Evolutionary conservation across 2,797 vertebrate genomes (phyloP), one percentile per base, ranked within the genome.

Genomic region (Esox masquinongy): DNA sequence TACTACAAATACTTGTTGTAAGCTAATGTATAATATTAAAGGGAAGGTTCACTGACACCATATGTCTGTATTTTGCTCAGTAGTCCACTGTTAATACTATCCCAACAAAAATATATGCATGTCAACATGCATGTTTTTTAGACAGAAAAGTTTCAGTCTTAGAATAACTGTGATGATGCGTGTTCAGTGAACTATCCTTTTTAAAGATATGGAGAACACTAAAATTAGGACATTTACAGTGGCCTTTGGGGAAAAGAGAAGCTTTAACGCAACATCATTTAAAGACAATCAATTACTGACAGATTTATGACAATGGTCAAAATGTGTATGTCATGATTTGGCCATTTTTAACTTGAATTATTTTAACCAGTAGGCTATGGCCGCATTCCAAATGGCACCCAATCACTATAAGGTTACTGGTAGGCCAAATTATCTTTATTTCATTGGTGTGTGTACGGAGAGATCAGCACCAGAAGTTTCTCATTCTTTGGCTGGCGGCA

Each of bases 171-270:
- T 22, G 53, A 59, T 22, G 19, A 59, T 61, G 56, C 11, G 11
- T 61, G 9, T 24, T 61, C 56, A 59, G 56, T 59, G 56, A 59
- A 61, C 56, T 61, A 61, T 24, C 22, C 56, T 9, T 61, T 61
- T 61, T 61, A 24, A 61, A 24, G 56, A 4, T 61, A 24, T 61
- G 56, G 22, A 61, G 22, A 22, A 24, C 56, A 61, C 56, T 11
- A 61, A 24, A 61, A 71, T 5, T 11, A 73, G 24, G 34, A 59
- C 31, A 75, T 66, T 43, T 67, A 68, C 6, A 4, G 80, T 83
- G 80, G 75, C 82, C 82, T 85, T 84, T 29, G 43, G 74, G 68
- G 59, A 50, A 43, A 72, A 68, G n/a, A 43, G 34, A n/a, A 71
- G 24, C 68, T 70, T 70, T 24, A 26, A 26, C 43, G 24, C 22